Percentiles rank a stretch among this genome's conserved stretches.
phyloP scores from a whole-genome alignment of 2,888 invertebrate genomes.

The Diloba caeruleocephala region DNA sequence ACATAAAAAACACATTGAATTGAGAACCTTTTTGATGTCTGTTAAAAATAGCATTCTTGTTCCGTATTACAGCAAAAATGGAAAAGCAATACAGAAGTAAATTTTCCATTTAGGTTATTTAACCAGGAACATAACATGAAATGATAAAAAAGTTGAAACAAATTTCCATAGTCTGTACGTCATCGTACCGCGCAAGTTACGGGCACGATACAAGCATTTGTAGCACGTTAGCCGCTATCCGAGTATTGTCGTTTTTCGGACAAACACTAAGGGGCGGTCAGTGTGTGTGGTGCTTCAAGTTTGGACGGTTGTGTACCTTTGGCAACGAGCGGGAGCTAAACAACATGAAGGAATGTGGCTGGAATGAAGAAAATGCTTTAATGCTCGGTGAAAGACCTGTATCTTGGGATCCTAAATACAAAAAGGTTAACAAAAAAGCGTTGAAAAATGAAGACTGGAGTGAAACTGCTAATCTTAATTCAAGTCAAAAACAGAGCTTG shows the following conservation, averaged over 20 bases:
- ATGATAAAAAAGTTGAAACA: too few relatives aligned
- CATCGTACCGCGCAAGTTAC: too few relatives aligned
- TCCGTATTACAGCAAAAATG: too few relatives aligned
- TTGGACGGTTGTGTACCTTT: slow-evolving; percentile 5
- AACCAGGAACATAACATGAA: too few relatives aligned
- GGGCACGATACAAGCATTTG: neutral
- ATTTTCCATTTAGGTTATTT: too few relatives aligned
- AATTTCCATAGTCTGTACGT: too few relatives aligned
- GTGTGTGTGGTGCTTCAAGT: neutral
- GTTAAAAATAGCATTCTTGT: too few relatives aligned
- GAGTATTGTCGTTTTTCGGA: neutral
- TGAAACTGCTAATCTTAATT: neutral
- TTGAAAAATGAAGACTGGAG: neutral
- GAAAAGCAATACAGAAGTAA: too few relatives aligned
- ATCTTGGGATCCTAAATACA: neutral
- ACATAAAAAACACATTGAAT: too few relatives aligned
- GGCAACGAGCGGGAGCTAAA: neutral
- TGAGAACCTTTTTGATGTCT: too few relatives aligned
- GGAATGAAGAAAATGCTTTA: neutral
- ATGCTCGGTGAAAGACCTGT: neutral
- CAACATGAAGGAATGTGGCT: neutral
- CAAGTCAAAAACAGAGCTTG: neutral
- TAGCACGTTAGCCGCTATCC: neutral
- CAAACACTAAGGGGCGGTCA: neutral
- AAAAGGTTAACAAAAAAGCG: neutral